These are phyloP conservation scores for Gymnorhina tibicen DNA, from an alignment of 2,113 vertebrate genomes.

Conservation along the genomic window DNA sequence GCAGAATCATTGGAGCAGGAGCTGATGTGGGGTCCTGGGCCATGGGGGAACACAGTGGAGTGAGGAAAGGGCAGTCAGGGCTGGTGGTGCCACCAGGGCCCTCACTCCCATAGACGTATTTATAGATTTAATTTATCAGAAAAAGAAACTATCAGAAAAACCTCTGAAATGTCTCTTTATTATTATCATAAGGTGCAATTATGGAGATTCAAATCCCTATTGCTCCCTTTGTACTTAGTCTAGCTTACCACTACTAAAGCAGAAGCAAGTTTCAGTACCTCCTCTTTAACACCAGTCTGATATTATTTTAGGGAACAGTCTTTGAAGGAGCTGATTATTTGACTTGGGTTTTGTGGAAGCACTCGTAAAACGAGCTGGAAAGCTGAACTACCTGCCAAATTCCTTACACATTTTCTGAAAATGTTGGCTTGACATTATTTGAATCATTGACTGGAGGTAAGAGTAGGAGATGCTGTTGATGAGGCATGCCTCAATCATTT, in stretches of 20 bases:
- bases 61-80: neutral
- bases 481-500: slow-evolving; percentile 44
- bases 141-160: neutral
- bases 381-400: neutral
- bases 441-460: slow-evolving; percentile 4
- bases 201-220: neutral
- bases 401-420: neutral
- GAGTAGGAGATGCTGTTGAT: neutral
- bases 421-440: slow-evolving; percentile 19
- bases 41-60: fast-evolving
- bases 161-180: neutral
- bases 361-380: neutral
- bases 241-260: neutral
- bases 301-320: neutral
- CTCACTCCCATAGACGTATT: neutral
- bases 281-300: neutral
- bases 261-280: neutral
- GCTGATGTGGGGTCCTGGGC: neutral
- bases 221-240: neutral
- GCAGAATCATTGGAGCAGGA: neutral
- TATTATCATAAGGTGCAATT: neutral
- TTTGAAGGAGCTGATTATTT: neutral
- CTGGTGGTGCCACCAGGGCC: neutral
- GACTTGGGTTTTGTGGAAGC: neutral
- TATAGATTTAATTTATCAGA: neutral